A percentile compares a stretch with the other conserved stretches of the same genome.
Evolutionary conservation across 1,140 invertebrate genomes (phyloP).

Genomic region (Chymomyza costata): DNA sequence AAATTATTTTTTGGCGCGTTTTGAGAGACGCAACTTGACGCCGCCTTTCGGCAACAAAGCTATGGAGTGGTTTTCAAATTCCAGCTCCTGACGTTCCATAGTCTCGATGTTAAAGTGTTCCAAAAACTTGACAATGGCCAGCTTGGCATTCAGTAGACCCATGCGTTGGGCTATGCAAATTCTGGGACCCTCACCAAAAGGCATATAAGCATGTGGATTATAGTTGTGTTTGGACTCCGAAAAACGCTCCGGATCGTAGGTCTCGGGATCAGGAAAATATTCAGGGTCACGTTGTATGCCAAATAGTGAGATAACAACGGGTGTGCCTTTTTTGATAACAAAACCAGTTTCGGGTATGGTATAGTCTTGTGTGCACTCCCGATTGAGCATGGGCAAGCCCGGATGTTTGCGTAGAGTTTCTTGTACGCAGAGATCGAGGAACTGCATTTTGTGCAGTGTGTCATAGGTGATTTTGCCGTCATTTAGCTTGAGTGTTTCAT

Average conservation of each 20-base stretch:
- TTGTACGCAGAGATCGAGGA: constrained; percentile 77
- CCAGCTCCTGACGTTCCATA: constrained; percentile 39
- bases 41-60: constrained; percentile 48
- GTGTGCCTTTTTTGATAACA: constrained; percentile 75
- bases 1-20: constrained; percentile 13
- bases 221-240: constrained; percentile 74
- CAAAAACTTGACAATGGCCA: constrained; percentile 52
- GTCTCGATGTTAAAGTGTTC: constrained; percentile 51
- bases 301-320: constrained; percentile 72
- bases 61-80: constrained; percentile 42
- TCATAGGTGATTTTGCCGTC: constrained; percentile 77
- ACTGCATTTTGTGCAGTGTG: constrained; percentile 76
- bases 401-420: constrained; percentile 81
- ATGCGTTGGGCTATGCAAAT: constrained; percentile 74
- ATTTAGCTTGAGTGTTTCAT: constrained; percentile 73
- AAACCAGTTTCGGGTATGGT: constrained; percentile 67
- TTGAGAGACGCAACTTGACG: constrained; percentile 50
- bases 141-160: constrained; percentile 48
- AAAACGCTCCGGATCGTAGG: constrained; percentile 82
- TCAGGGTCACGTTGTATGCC: constrained; percentile 77
- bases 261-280: constrained; percentile 80
- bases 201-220: constrained; percentile 77
- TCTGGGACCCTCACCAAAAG: constrained; percentile 82
- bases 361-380: constrained; percentile 74
- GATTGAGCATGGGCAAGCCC: constrained; percentile 77